Base-by-base conservation (phyloP, 2,797 vertebrate species). In the Coregonus suidteri region DNA sequence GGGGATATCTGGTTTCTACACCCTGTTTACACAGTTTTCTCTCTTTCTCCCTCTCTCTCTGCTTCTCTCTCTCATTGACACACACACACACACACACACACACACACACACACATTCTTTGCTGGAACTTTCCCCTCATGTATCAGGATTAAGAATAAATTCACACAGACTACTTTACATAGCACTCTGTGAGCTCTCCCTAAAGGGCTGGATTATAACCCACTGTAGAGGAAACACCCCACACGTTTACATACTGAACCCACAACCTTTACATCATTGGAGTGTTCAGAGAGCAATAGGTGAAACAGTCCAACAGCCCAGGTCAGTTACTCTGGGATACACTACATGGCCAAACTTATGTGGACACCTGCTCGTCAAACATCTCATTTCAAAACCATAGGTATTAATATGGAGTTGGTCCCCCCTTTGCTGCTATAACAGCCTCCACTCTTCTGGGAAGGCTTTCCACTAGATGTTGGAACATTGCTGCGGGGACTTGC, bases 1-100 rank as follows among this genome's bases (percentile, higher is more conserved):
- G 81, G 86, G 80, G 72, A 75, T 91, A 90, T 94, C 93, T 91
- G 88, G 89, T 93, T 93, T 93, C 92, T 86, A 73, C 84, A 82
- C 51, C 77, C 82, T 92, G 84, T 91, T 90, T 88, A 89, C 89
- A 87, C 75, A 30, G 11, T 71, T 51, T 59, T 54, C 51, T 64
- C 66, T 77, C 31, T 30, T 82, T 84, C 81, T 75, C 75, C 4
- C 51, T 81, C 59, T 70, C 67, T 78, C 75, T 59, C 74, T 62
- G 13, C 15, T 6, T 59, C 41, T 53, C 20, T 53, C 30, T 53
- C 47, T 31, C 20, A 11, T 3, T n/a, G 65, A 64, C n/a, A 64
- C 30, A 30, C 30, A 11, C 2, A 25, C 20, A 30, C 51, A 52
- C 16, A 25, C 41, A 25, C 70, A 51, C 16, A 25, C 51, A 31